Evolutionary conservation across 2,113 vertebrate species (phyloP), one percentile per base, ranked within the genome.

Genomic region (Paramormyrops kingsleyae): DNA sequence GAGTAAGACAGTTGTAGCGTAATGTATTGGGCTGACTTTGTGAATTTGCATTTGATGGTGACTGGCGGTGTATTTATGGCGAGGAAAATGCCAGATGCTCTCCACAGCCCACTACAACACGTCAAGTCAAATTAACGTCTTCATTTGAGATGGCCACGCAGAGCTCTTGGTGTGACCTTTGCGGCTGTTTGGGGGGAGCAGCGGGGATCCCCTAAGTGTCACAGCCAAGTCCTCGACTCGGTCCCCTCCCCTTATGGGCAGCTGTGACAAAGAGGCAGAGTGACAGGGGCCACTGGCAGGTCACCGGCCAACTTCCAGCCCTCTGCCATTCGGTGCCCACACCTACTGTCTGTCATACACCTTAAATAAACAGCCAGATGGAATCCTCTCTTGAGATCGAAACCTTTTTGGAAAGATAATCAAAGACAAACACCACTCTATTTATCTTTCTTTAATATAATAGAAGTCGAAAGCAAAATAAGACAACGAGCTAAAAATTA

Each of bases 121-220:
- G 88, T 89, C 35, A 53, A 89, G 49, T 90, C 89, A 83, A 87
- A 89, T 89, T 89, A 90, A 83, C 84, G 62, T 87, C 87, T 87
- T 89, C 70, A 50, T 66, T 89, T 59, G 89, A 52, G 83, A 87
- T 87, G 80, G 62, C 88, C 31, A 87, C 83, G 87, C 46, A 50
- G 70, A 56, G 53, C 52, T 91, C 91, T 62, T 62, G 70, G 49
- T 13, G 88, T 91, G 90, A 92, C 91, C 91, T 92, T 92, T 91
- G 87, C 56, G 59, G 88, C 24, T 88, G 77, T 89, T 91, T 88
- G 87, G 80, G 77, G 85, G 52, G 49, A 89, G 84, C 86, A 88
- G 90, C 52, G 77, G 84, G 88, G 83, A 27, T 89, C 74, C 42
- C 83, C 35, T 89, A 83, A 66, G 44, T 74, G 80, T 91, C 83